Evolutionary conservation across 2,888 invertebrate genomes (phyloP).

Genomic region (Diploptera punctata): DNA sequence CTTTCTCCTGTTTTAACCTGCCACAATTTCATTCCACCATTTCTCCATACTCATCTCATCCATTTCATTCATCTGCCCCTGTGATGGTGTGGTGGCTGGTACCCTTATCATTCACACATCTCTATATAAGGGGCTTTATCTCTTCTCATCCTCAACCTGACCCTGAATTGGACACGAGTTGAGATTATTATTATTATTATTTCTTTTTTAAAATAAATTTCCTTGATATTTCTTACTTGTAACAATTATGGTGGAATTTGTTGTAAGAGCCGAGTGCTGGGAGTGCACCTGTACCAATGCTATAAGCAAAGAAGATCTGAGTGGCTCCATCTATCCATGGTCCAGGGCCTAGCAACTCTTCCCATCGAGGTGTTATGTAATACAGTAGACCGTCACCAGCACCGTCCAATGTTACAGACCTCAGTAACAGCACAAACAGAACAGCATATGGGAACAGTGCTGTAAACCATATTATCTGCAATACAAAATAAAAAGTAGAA

Average conservation of each 20-base stretch:
- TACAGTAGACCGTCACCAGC: constrained; percentile 68
- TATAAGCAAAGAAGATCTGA: constrained; percentile 80
- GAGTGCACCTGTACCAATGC: constrained; percentile 77
- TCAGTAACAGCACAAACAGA: constrained; percentile 67
- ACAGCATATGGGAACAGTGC: constrained; percentile 78
- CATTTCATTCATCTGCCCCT: too few species aligned
- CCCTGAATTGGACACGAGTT: too few species aligned
- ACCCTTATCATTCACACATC: too few species aligned
- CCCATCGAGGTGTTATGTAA: constrained; percentile 70
- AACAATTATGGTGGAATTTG: constrained; percentile 77
- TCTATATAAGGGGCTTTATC: too few species aligned
- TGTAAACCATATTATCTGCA: constrained; percentile 76
- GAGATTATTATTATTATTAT: too few species aligned
- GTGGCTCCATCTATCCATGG: constrained; percentile 80
- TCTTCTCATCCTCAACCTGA: too few species aligned
- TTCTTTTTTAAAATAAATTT: too few species aligned
- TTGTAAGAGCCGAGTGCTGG: constrained; percentile 78
- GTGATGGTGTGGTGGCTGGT: too few species aligned
- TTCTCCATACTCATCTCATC: too few species aligned
- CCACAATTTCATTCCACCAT: too few species aligned
- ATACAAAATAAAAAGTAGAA: not conserved
- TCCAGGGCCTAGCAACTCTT: constrained; percentile 58
- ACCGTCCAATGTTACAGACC: constrained; percentile 72
- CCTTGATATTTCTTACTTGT: constrained; percentile 59
- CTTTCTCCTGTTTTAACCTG: too few species aligned